Percentiles rank a stretch among this genome's conserved stretches.
Evolutionary conservation across 2,797 vertebrate species (phyloP).

Genomic region (Botia kubotai): DNA sequence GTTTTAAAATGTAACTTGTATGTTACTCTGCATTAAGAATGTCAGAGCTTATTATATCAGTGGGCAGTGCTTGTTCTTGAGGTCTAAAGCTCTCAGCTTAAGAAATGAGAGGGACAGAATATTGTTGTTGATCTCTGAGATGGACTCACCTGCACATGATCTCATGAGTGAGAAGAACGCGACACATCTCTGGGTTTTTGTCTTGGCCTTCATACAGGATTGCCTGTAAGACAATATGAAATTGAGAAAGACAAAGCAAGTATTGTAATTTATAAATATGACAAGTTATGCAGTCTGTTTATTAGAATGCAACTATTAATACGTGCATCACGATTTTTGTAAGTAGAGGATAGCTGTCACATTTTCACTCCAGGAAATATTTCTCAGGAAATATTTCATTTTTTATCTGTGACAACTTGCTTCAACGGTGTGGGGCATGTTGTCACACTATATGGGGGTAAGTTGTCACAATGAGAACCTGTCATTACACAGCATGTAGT

Average conservation of each 20-base stretch:
- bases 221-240: slow-evolving; percentile 70
- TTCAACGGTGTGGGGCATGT: too few species aligned
- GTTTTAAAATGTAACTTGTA: background rate
- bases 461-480: background rate
- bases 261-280: background rate
- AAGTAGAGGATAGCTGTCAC: background rate
- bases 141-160: slow-evolving; percentile 94
- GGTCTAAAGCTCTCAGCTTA: background rate
- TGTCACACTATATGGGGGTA: background rate
- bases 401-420: too few species aligned
- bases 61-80: background rate
- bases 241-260: background rate
- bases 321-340: background rate
- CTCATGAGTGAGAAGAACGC: slow-evolving; percentile 91
- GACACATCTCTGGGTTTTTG: slow-evolving; percentile 94
- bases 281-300: background rate
- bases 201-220: slow-evolving; percentile 93
- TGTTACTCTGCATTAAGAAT: background rate
- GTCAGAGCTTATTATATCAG: background rate
- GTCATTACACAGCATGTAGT: background rate
- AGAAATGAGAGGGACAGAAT: slow-evolving; percentile 4
- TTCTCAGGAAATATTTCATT: too few species aligned
- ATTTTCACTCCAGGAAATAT: background rate
- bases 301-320: background rate
- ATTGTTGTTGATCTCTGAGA: background rate